phyloP scores from a whole-genome alignment of 2,113 vertebrate species.

The Glareola pratincola region DNA sequence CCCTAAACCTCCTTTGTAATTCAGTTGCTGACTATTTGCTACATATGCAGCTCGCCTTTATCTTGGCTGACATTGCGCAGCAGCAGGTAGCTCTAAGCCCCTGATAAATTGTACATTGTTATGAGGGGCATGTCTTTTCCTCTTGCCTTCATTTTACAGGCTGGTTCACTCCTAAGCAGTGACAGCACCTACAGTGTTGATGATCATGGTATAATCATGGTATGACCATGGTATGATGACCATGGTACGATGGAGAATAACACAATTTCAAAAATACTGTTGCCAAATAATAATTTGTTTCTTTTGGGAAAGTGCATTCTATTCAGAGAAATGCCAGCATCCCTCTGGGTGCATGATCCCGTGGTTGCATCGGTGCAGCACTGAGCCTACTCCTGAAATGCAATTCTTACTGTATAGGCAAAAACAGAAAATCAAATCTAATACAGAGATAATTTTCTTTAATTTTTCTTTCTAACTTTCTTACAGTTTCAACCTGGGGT shows the following conservation, averaged over 20 bases:
- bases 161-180: neutral
- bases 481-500: neutral
- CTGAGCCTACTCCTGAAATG: neutral
- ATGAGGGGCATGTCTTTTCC: accelerated
- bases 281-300: neutral
- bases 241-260: neutral
- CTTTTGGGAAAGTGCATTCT: neutral
- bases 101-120: neutral
- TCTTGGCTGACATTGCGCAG: neutral
- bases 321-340: neutral
- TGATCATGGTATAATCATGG: neutral
- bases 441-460: neutral
- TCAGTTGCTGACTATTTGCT: neutral
- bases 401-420: neutral
- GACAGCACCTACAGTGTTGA: neutral
- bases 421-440: neutral
- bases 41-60: neutral
- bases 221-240: neutral
- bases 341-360: neutral
- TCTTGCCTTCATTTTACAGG: neutral
- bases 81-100: neutral
- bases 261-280: neutral
- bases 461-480: neutral
- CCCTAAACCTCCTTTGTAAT: neutral
- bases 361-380: neutral